Evolutionary conservation across 2,888 invertebrate genomes (phyloP), one percentile per base, ranked within the genome.

Genomic region (Drosophila subquinaria): DNA sequence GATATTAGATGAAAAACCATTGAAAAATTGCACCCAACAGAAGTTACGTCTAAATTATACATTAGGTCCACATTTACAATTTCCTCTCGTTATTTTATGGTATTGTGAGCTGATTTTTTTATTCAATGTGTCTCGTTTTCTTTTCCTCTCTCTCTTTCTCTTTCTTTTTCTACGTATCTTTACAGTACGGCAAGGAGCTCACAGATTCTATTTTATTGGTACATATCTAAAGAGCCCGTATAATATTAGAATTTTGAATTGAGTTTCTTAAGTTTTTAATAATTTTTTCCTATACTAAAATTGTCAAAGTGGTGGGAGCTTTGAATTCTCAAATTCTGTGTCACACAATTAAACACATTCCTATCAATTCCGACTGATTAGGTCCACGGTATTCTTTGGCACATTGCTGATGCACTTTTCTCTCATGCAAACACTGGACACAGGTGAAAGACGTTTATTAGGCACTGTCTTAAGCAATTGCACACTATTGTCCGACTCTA

Each of bases 171-270:
- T 80, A 77, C 79, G 73, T 90, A 89, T 91, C 90, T 90, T 91
- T 92, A 88, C 93, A 93, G 93, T 92, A 90, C 93, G 93, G 84
- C 93, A 93, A 92, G 93, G 93, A 93, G 91, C 92, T 91, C 92
- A 93, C 92, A 93, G 93, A 92, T 93, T 92, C 92, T 93, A 92
- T 93, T 92, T 92, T 80, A 92, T 92, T 92, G 93, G 93, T 93
- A 93, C 89, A 73, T 82, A 59, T 59, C 17, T 59, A 38, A 59
- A 36, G 59, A 59, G 48, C 59, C 48, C 27, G 30, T 48, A 47
- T 30, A 23, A 45, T 45, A 15, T 27, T 27, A 45, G 56, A 57
- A 6, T 45, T n/a, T n/a, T 72, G 57, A 13, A 36, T 51, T 70
- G 71, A 42, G 56, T 68, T 75, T 23, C 23, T 23, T 55, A 13